Evolutionary conservation across 2,797 vertebrate species (phyloP).

Genomic region (Perodicticus potto): DNA sequence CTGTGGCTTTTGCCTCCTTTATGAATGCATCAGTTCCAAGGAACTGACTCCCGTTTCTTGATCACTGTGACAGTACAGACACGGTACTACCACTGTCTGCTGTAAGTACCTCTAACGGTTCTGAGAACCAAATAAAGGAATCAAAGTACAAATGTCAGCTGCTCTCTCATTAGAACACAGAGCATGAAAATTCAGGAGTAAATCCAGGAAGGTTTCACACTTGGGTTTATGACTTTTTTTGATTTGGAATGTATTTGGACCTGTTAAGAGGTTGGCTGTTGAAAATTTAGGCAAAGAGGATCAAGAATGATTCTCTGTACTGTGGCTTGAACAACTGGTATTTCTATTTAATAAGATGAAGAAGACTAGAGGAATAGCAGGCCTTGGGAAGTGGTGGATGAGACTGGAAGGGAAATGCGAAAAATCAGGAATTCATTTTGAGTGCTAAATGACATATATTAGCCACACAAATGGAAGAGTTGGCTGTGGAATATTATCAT

Average conservation of each 20-base stretch:
- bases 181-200: constrained; percentile 37
- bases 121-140: not conserved
- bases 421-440: not conserved
- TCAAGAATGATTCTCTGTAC: not conserved
- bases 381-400: not conserved
- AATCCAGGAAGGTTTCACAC: not conserved
- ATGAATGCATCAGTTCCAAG: not conserved
- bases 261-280: not conserved
- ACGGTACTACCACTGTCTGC: not conserved
- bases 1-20: not conserved
- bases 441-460: constrained; percentile 26
- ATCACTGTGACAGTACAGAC: not conserved
- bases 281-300: not conserved
- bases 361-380: not conserved
- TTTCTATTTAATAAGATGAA: not conserved
- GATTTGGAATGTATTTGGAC: not conserved
- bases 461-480: constrained; percentile 7
- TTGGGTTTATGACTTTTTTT: constrained; percentile 10
- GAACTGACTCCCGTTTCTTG: not conserved
- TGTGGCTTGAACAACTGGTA: constrained; percentile 8
- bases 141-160: constrained; percentile 9
- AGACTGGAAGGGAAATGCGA: not conserved
- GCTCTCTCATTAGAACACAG: constrained; percentile 20
- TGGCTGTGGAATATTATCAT: not conserved
- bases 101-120: not conserved